These are phyloP conservation scores for Parnassius smintheus DNA, from an alignment of 2,888 invertebrate genomes.

Conservation along the genomic window DNA sequence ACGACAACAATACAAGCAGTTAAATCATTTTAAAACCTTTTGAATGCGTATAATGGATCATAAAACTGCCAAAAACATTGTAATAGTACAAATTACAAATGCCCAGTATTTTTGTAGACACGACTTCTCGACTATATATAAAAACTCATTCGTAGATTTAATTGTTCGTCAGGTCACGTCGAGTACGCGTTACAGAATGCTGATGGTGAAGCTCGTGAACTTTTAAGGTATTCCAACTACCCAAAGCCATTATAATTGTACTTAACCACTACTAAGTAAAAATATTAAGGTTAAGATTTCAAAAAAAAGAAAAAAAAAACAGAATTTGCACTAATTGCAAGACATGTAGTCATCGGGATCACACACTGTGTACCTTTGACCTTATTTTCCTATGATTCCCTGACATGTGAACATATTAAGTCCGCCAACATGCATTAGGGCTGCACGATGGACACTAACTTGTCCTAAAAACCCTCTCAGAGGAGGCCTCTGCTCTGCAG, in stretches of 20 bases:
- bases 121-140: conserved; percentile 9
- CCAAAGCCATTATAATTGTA: not conserved
- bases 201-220: not conserved
- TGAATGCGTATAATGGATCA: not conserved
- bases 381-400: no score
- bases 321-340: no score
- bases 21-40: no score
- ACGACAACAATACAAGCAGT: no score
- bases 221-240: conserved; percentile 4
- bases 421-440: no score
- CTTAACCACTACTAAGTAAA: no score
- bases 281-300: not conserved
- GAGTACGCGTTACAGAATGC: conserved; percentile 4
- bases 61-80: conserved; percentile 12
- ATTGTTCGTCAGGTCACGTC: conserved; percentile 3
- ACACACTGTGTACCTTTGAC: no score
- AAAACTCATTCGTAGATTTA: conserved; percentile 1
- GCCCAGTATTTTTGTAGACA: conserved; percentile 14
- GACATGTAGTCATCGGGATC: no score
- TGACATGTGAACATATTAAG: no score
- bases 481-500: no score
- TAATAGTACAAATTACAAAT: conserved; percentile 10
- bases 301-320: not conserved
- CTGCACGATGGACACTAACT: no score
- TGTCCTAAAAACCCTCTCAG: no score